These are phyloP conservation scores for Megaceryle alcyon DNA, from an alignment of 2,797 vertebrate genomes.

Conservation along the genomic window DNA sequence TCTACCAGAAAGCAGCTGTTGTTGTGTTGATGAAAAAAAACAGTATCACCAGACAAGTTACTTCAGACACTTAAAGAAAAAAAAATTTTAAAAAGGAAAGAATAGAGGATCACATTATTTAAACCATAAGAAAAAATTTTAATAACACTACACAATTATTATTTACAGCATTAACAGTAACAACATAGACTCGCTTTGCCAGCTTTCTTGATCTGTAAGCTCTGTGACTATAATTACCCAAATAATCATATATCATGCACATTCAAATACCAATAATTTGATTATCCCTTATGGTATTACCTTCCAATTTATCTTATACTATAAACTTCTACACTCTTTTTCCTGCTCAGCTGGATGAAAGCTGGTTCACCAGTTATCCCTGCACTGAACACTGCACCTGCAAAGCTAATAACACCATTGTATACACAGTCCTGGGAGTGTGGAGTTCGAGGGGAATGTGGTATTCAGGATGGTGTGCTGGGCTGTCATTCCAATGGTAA, in stretches of 20 bases:
- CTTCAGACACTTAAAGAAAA: not conserved
- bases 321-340: not conserved
- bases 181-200: not conserved
- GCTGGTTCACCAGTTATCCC: conserved; percentile 82
- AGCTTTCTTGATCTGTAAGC: not conserved
- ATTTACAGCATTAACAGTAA: not conserved
- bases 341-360: conserved; percentile 79
- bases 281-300: not conserved
- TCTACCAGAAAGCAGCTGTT: conserved; percentile 83
- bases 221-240: not conserved
- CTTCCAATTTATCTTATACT: not conserved
- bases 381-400: conserved; percentile 88
- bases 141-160: not conserved
- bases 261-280: not conserved
- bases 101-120: not conserved
- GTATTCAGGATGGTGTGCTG: conserved; percentile 83
- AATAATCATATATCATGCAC: not conserved
- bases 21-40: conserved; percentile 80
- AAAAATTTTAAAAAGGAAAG: not conserved
- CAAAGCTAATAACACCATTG: conserved; percentile 65
- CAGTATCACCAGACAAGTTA: conserved; percentile 83
- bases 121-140: not conserved
- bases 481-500: conserved; percentile 86
- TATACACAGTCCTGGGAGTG: conserved; percentile 85
- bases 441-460: conserved; percentile 85